phyloP scores from a whole-genome alignment of 1,140 invertebrate genomes.

The Archivesica marissinica region DNA sequence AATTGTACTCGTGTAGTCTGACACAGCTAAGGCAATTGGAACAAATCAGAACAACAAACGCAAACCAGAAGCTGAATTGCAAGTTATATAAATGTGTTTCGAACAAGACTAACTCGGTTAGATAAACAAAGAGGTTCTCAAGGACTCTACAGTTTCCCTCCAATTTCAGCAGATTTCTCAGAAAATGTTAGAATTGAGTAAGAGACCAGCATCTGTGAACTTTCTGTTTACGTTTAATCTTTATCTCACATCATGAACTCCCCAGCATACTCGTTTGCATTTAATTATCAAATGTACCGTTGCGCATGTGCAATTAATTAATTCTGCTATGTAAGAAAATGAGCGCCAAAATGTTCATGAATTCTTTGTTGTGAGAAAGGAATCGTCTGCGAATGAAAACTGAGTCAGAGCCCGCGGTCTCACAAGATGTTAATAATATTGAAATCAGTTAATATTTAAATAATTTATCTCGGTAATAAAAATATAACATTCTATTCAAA shows the following conservation, averaged over 20 bases:
- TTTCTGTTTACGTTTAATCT: slow-evolving; percentile 41
- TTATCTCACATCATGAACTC: slow-evolving; percentile 29
- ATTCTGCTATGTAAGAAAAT: slow-evolving; percentile 22
- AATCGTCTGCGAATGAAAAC: slow-evolving; percentile 15
- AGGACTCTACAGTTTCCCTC: slow-evolving; percentile 23
- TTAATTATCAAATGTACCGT: slow-evolving; percentile 32
- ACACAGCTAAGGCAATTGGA: no score
- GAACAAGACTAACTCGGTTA: no score
- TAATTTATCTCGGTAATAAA: no score
- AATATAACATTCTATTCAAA: no score
- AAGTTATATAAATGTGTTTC: no score
- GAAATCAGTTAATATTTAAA: no score
- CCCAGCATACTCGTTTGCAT: not conserved
- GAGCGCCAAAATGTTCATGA: slow-evolving; percentile 21
- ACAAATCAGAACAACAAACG: no score
- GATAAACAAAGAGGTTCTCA: not conserved
- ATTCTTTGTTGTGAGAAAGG: slow-evolving; percentile 6
- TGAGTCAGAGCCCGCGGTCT: no score
- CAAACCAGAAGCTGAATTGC: no score
- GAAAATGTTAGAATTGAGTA: slow-evolving; percentile 13
- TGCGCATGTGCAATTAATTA: slow-evolving; percentile 57
- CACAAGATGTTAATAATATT: no score
- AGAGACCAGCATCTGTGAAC: slow-evolving; percentile 36
- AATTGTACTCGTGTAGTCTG: no score
- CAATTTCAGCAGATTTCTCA: slow-evolving; percentile 32